Base-by-base conservation (phyloP, 2,113 vertebrate genomes). In the Platycercus adscitus region DNA sequence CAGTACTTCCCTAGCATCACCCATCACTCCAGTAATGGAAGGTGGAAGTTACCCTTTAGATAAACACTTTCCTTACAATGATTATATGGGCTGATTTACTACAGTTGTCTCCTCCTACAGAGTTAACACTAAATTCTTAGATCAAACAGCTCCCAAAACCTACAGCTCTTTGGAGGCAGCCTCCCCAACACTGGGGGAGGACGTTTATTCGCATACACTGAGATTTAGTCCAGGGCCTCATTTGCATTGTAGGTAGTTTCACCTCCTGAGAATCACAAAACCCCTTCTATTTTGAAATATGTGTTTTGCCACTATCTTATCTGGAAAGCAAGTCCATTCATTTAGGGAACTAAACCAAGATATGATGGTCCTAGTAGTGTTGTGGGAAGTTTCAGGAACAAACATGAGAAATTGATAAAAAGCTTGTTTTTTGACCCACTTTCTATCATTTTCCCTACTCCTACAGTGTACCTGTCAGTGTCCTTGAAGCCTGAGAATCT, bases 151-250 rank as follows among this genome's bases (percentile, higher is more conserved):
- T 80, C 49, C 35, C 49, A 23, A 33, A 88, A 47, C 10, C 37
- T 44, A 20, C 13, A 61, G 20, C 3, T 7, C 49, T 84, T 81
- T 50, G 64, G 28, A 75, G 17, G 26, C 17, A 86, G 58, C 46
- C 28, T 46, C 44, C n/a, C 39, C 31, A 72, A 0, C 0, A 1
- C 33, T 24, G 33, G 64, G 7, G 29, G 10, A 76, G 7, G 29
- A 46, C 11, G 9, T 61, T 20, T 55, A 21, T 44, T 89, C 58
- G 58, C 19, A 8, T 9, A 7, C 0, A 0, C 49, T 35, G 18
- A 65, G 41, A 44, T 44, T 86, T 28, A 60, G 35, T 35, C 29
- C 43, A 41, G 29, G 39, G 25, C 6, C 41, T 81, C 17, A 12
- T 58, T 53, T 70, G 31, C 8, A 0, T 24, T 23, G 18, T 26